A percentile compares a stretch with the other conserved stretches of the same genome.
These are phyloP conservation scores for Adelphocoris suturalis DNA, from an alignment of 2,888 invertebrate genomes.

Conservation along the genomic window DNA sequence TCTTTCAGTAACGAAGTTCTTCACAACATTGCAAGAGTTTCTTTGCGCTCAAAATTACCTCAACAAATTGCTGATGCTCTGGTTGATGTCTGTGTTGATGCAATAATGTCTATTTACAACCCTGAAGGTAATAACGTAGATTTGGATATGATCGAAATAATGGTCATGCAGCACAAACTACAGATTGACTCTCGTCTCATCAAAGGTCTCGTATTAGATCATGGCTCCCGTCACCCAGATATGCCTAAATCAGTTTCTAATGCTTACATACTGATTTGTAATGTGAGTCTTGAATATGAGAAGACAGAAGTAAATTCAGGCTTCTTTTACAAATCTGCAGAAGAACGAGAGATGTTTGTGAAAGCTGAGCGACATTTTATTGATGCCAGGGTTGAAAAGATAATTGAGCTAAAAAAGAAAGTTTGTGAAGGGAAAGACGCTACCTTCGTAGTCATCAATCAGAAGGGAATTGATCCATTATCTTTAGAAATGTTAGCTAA, in stretches of 20 bases:
- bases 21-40: slow-evolving; percentile 92
- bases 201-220: slow-evolving; percentile 94
- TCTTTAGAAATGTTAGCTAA: slow-evolving; percentile 97
- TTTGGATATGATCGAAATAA: slow-evolving; percentile 98
- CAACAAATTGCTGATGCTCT: slow-evolving; percentile 91
- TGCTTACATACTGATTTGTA: slow-evolving; percentile 97
- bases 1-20: slow-evolving; percentile 81
- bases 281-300: slow-evolving; percentile 99
- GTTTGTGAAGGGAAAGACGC: slow-evolving; percentile 94
- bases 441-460: slow-evolving; percentile 96
- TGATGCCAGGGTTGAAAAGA: slow-evolving; percentile 94
- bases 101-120: slow-evolving; percentile 89
- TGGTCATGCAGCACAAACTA: slow-evolving; percentile 98
- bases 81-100: slow-evolving; percentile 94
- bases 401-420: slow-evolving; percentile 94
- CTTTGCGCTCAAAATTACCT: slow-evolving; percentile 95
- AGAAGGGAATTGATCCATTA: slow-evolving; percentile 99
- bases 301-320: slow-evolving; percentile 94
- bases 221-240: slow-evolving; percentile 98
- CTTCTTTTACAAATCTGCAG: slow-evolving; percentile 99
- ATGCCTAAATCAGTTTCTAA: slow-evolving; percentile 97
- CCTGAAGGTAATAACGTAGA: slow-evolving; percentile 85
- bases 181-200: slow-evolving; percentile 90
- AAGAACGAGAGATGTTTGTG: slow-evolving; percentile 96
- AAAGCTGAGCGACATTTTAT: slow-evolving; percentile 97